Conservation (phyloP, 2,888 invertebrate species). For the Anaspis maculata region DNA sequence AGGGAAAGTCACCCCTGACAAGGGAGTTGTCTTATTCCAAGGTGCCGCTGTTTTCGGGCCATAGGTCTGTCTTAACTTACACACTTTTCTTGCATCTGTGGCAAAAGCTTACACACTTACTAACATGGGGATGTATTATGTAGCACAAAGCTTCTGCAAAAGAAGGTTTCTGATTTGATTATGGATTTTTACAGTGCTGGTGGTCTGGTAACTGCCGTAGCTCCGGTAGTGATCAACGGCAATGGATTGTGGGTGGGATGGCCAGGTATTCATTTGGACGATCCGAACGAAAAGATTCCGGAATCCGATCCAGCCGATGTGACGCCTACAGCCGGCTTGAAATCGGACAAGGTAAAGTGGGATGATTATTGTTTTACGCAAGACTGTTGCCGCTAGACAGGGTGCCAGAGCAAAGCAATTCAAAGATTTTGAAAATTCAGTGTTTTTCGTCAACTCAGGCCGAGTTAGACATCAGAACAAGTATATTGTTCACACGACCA, state of each 20-base stretch:
- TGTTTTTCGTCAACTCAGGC: too few species aligned
- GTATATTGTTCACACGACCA: too few species aligned
- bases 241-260: constrained; percentile 86
- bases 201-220: constrained; percentile 83
- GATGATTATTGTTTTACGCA: too few species aligned
- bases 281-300: constrained; percentile 71
- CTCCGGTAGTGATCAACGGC: constrained; percentile 79
- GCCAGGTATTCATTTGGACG: constrained; percentile 77
- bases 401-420: too few species aligned
- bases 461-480: background rate
- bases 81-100: too few species aligned
- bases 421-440: too few species aligned
- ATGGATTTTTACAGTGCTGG: constrained; percentile 75
- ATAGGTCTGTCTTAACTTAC: too few species aligned
- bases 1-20: background rate
- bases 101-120: too few species aligned
- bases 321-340: constrained; percentile 78
- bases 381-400: too few species aligned
- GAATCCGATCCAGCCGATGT: constrained; percentile 80
- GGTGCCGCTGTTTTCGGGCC: background rate
- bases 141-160: too few species aligned
- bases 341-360: constrained; percentile 64
- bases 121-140: too few species aligned
- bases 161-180: too few species aligned
- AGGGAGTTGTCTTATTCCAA: background rate